Evolutionary conservation across 2,888 invertebrate genomes (phyloP).

Genomic region (Chymomyza procnemis): DNA sequence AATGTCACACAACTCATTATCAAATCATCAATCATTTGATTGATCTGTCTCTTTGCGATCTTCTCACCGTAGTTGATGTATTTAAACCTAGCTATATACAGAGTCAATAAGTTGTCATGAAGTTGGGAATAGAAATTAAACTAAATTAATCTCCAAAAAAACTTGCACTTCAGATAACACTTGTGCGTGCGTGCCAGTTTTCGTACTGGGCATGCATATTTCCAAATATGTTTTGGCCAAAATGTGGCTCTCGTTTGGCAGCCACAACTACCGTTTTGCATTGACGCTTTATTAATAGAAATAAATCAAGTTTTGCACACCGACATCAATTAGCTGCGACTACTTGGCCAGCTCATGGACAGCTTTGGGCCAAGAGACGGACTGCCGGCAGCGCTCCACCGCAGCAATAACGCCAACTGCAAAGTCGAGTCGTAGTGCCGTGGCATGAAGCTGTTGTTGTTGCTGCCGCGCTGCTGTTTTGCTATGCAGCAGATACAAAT

Average conservation of each 20-base stretch:
- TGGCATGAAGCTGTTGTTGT: too few relatives aligned
- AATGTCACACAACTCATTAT: too few relatives aligned
- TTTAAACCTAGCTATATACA: too few relatives aligned
- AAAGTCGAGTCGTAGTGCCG: neutral
- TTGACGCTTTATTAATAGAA: conserved; percentile 67
- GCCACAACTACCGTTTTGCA: conserved; percentile 45
- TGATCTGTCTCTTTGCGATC: too few relatives aligned
- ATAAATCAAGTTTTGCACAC: conserved; percentile 71
- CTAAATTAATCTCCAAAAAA: too few relatives aligned
- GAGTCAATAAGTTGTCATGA: too few relatives aligned
- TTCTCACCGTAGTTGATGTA: too few relatives aligned
- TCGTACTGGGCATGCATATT: conserved; percentile 27
- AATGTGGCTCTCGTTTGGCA: conserved; percentile 2
- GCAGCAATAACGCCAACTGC: neutral
- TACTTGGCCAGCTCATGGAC: conserved; percentile 31
- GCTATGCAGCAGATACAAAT: conserved; percentile 61
- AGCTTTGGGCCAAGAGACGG: neutral
- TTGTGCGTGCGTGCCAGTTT: conserved; percentile 12
- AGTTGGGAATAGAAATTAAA: too few relatives aligned
- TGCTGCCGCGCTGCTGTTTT: conserved; percentile 22
- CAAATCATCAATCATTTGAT: too few relatives aligned
- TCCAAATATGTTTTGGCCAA: conserved; percentile 5
- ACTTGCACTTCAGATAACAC: too few relatives aligned
- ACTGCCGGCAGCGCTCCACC: neutral
- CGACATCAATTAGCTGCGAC: conserved; percentile 70